Evolutionary conservation across 2,113 vertebrate genomes (phyloP).

Genomic region (Microtus ochrogaster): DNA sequence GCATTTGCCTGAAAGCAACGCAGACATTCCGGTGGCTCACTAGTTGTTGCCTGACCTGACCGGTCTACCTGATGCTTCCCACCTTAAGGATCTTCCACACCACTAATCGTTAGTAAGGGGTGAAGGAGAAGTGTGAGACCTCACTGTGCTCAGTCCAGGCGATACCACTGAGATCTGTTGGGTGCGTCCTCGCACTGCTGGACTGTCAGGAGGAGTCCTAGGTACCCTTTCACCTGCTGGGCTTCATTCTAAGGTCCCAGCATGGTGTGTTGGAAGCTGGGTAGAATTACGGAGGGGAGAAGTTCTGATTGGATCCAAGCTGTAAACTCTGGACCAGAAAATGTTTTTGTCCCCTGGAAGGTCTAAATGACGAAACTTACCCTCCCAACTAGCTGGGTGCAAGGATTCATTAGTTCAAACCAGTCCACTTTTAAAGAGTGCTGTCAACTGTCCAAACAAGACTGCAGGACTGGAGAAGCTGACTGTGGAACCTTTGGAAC

Average conservation of each 20-base stretch:
- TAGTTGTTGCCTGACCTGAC: conserved; percentile 49
- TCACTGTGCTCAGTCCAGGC: background rate
- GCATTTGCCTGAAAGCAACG: background rate
- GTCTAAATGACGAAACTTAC: background rate
- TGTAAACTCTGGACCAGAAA: conserved; percentile 13
- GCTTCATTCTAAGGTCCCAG: background rate
- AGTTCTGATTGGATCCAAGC: conserved; percentile 46
- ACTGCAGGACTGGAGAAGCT: background rate
- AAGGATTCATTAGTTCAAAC: too few relatives aligned
- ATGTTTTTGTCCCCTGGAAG: background rate
- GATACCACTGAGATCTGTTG: background rate
- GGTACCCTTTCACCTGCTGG: background rate
- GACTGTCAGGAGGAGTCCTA: background rate
- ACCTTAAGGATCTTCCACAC: conserved; percentile 78
- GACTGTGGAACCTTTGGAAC: conserved; percentile 53
- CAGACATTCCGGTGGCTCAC: background rate
- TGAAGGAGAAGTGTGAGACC: conserved; percentile 82
- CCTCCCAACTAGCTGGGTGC: background rate
- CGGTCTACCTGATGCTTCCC: background rate
- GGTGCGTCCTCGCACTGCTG: background rate
- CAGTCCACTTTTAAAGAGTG: background rate
- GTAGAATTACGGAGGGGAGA: background rate
- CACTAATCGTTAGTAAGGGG: conserved; percentile 85
- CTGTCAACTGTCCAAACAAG: background rate
- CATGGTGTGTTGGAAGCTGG: background rate